Base-by-base conservation (phyloP, 2,888 invertebrate species). In the Netelia virgata region DNA sequence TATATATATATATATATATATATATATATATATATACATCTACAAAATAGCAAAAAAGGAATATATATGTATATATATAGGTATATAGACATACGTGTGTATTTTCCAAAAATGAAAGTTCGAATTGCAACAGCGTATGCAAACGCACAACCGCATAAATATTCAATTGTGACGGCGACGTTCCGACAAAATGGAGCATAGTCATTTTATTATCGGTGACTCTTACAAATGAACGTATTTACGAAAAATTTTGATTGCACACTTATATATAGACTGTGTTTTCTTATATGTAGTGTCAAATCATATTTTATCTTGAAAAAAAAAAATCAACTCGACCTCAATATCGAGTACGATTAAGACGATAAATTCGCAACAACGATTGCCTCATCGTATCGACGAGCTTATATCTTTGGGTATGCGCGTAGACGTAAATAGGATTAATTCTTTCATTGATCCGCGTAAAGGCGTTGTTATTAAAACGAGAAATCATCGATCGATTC, bases 281-380 rank as follows among this genome's bases (percentile, higher is more conserved):
- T 28, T 28, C 28, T 28, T 47, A 47, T 47, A 47, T 0, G 11
- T 47, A 47, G 47, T 47, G 20, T 16, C 3, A 20, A 66, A 47
- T 18, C 18, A 6, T 47, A 14, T 43, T 66, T 18, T 47, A 43
- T 66, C 66, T 47, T 6, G 1, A 53, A n/a, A 53, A 8, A 53
- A 28, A 28, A 28, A 28, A 28, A 28, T 69, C 69, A 20, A 28
- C 28, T 14, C 53, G 53, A 16, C 69, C 50, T 53, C 53, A 69
- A 75, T 66, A 53, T 55, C 68, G 59, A 36, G 28, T 36, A 50
- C 23, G 28, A 69, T 77, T 69, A 69, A 69, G 23, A 69, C 28
- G 68, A 69, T 53, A 53, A 53, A 28, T 69, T 77, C 11, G 59
- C 18, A 16, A 55, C 47, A 57, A 59, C 16, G 23, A 20, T 68